phyloP scores from a whole-genome alignment of 2,113 vertebrate species.

The Apteryx mantelli region DNA sequence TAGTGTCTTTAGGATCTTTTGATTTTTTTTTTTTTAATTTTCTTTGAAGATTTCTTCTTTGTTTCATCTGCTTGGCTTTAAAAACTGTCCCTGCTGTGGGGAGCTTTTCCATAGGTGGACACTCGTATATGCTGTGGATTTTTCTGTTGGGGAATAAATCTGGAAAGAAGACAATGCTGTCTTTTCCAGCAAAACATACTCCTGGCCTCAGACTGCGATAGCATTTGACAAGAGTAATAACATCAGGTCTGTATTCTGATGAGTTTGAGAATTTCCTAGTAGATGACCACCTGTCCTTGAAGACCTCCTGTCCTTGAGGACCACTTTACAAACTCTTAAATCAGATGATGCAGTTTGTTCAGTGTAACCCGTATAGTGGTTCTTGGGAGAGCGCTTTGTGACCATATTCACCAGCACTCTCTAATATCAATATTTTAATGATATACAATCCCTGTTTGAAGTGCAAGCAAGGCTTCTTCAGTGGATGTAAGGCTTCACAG shows the following conservation, averaged over 20 bases:
- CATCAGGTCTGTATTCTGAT: not conserved
- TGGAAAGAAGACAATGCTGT: not conserved
- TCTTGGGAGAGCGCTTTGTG: not conserved
- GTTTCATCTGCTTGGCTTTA: not conserved
- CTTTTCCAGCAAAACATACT: not conserved
- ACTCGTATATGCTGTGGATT: not conserved
- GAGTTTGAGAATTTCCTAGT: not conserved
- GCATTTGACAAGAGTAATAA: not conserved
- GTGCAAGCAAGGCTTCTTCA: not conserved
- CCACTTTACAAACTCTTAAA: not conserved
- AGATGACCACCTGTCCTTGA: not conserved
- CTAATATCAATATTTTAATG: not conserved
- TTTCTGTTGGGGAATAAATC: not conserved
- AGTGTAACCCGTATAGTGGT: fast-evolving
- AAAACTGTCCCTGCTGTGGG: not conserved
- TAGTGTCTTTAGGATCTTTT: not conserved
- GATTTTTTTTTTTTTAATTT: not conserved
- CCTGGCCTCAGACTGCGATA: not conserved
- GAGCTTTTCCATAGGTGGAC: not conserved
- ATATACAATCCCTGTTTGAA: not conserved
- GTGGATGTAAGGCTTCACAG: not conserved
- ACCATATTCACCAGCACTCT: not conserved
- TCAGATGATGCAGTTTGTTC: not conserved
- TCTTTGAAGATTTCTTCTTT: not conserved
- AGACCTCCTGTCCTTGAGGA: not conserved